These are phyloP conservation scores for Vanessa cardui DNA, from an alignment of 2,888 invertebrate genomes.

Conservation along the genomic window DNA sequence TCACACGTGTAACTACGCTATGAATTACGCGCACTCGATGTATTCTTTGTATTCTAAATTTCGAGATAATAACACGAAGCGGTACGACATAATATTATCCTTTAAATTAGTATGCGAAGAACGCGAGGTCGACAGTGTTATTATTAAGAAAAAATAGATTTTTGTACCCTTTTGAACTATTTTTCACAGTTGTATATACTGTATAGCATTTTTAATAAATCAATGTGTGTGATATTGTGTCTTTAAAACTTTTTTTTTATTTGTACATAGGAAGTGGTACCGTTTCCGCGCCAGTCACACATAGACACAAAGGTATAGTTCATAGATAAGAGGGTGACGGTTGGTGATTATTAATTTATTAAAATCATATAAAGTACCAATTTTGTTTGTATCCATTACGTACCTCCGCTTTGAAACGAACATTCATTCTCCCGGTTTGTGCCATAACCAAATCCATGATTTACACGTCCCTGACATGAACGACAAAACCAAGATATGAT, in stretches of 20 bases:
- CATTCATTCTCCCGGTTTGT: conserved; percentile 5
- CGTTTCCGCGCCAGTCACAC: conserved; percentile 57
- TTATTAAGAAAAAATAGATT: conserved; percentile 28
- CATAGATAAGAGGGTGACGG: conserved; percentile 52
- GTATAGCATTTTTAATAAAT: conserved; percentile 61
- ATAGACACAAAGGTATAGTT: conserved; percentile 74
- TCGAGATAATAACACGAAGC: conserved; percentile 19
- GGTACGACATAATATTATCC: background rate
- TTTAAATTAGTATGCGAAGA: no score
- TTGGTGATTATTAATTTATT: background rate
- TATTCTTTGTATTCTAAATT: conserved; percentile 6
- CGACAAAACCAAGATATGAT: conserved; percentile 8
- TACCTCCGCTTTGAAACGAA: background rate
- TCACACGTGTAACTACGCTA: conserved; percentile 91
- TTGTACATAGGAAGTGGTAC: conserved; percentile 64
- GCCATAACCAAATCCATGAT: conserved; percentile 14
- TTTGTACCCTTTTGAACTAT: conserved; percentile 35
- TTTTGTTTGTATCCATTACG: background rate
- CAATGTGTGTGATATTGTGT: conserved; percentile 29
- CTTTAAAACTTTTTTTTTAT: conserved; percentile 50
- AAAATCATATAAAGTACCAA: background rate
- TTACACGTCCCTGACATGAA: conserved; percentile 7
- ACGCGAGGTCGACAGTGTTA: conserved; percentile 8
- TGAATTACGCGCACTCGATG: conserved; percentile 8
- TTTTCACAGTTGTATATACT: conserved; percentile 61